These are phyloP conservation scores for Chamaea fasciata DNA, from an alignment of 2,113 vertebrate species.

Conservation along the genomic window DNA sequence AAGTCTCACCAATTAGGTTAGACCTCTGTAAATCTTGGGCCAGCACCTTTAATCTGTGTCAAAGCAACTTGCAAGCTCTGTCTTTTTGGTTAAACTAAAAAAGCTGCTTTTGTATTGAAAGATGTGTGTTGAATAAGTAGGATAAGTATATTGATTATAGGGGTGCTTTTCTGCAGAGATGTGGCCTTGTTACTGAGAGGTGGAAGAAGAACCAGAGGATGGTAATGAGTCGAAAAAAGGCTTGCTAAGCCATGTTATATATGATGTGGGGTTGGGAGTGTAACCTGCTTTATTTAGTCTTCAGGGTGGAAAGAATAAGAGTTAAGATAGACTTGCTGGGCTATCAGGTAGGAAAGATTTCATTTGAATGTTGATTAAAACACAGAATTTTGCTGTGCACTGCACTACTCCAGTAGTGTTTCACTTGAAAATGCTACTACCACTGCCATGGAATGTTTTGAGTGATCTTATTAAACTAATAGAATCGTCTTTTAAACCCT, in stretches of 20 bases:
- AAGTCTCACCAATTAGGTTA: neutral
- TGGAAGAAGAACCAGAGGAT: neutral
- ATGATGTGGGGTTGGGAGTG: neutral
- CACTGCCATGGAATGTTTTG: neutral
- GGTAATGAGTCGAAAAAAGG: neutral
- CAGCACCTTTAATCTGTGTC: neutral
- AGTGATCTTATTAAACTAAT: neutral
- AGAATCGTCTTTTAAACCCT: neutral
- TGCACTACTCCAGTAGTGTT: neutral
- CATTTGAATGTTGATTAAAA: neutral
- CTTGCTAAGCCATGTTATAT: neutral
- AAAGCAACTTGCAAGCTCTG: neutral
- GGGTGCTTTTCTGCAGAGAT: neutral
- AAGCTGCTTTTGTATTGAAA: neutral
- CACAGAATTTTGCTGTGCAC: neutral
- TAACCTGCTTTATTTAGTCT: neutral
- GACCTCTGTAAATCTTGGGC: neutral
- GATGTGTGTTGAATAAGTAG: neutral
- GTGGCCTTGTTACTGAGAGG: neutral
- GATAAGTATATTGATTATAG: neutral
- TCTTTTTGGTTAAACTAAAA: neutral
- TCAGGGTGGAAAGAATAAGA: neutral
- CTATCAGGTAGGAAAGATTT: neutral
- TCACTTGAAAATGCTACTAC: neutral
- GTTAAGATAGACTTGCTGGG: neutral